Conservation (phyloP, 1,140 invertebrate species). For the Zaprionus africanus region DNA sequence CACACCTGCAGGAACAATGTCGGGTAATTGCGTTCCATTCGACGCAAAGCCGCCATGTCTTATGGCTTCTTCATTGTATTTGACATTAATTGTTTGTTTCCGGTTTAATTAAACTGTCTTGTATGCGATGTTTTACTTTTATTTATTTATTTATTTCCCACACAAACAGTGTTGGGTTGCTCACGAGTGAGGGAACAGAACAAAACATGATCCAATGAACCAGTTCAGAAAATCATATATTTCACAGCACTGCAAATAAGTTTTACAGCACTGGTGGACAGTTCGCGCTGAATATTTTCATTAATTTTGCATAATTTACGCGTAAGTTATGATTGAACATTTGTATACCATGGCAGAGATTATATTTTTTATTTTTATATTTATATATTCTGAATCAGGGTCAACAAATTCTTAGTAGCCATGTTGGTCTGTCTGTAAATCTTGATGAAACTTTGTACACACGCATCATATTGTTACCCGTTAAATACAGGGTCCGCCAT, state of each 20-base stretch:
- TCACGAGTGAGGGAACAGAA: conserved; percentile 18
- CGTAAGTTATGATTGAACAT: no score
- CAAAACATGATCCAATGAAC: conserved; percentile 7
- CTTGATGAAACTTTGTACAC: no score
- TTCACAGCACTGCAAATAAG: neutral
- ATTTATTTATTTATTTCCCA: conserved; percentile 49
- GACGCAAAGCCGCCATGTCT: conserved; percentile 45
- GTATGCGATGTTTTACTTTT: conserved; percentile 40
- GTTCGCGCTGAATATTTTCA: neutral
- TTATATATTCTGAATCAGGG: no score
- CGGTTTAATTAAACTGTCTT: conserved; percentile 35
- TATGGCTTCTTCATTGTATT: conserved; percentile 50
- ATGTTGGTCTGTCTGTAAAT: no score
- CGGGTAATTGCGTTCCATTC: conserved; percentile 50
- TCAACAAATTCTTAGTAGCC: no score
- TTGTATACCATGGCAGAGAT: no score
- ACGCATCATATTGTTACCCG: no score
- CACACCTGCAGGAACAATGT: conserved; percentile 72
- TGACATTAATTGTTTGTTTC: conserved; percentile 35
- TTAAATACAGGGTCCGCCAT: no score
- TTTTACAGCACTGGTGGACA: neutral
- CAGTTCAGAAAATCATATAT: conserved; percentile 5
- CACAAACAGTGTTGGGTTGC: conserved; percentile 42
- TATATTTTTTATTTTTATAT: no score
- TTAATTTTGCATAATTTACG: neutral